Evolutionary conservation across 2,888 invertebrate species (phyloP), one percentile per base, ranked within the genome.

Genomic region (Sminthurides aquaticus): DNA sequence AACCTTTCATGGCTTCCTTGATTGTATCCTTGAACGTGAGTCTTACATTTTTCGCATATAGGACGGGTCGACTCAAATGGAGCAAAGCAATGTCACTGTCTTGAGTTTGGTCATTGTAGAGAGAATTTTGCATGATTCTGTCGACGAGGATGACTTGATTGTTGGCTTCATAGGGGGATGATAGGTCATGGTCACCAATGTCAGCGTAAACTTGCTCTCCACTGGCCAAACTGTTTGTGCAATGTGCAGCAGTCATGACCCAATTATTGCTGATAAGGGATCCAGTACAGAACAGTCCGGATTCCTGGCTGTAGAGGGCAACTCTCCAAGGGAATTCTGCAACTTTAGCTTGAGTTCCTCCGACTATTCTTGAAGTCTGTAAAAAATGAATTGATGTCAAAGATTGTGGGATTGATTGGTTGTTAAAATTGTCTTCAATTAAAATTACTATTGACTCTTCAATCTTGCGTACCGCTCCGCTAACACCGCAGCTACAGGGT

Each of bases 1-100:
- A n/a, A n/a, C n/a, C n/a, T n/a, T n/a, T n/a, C n/a, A n/a, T n/a
- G n/a, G n/a, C n/a, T n/a, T n/a, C n/a, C n/a, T n/a, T n/a, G n/a
- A n/a, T n/a, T n/a, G n/a, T n/a, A n/a, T n/a, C n/a, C n/a, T n/a
- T n/a, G n/a, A n/a, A n/a, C n/a, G n/a, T n/a, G n/a, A n/a, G n/a
- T 34, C 60, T 69, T 58, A 70, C 70, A 57, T 63, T 66, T 55
- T 55, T 52, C 3, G 69, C 67, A 54, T 71, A 75, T 8, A 28
- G 63, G 3, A 75, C 67, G 1, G 72, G 70, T n/a, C 60, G 61
- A 11, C 64, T 60, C 15, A 80, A 69, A 62, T 76, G 73, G 2
- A 80, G 69, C 3, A 80, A 67, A 18, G 79, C 78, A 29, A 80
- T 78, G 69, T 80, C 80, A 67, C 80, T 77, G 58, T 72, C 67